Conservation (phyloP, 2,888 invertebrate species). For the Ecliptopera silaceata region DNA sequence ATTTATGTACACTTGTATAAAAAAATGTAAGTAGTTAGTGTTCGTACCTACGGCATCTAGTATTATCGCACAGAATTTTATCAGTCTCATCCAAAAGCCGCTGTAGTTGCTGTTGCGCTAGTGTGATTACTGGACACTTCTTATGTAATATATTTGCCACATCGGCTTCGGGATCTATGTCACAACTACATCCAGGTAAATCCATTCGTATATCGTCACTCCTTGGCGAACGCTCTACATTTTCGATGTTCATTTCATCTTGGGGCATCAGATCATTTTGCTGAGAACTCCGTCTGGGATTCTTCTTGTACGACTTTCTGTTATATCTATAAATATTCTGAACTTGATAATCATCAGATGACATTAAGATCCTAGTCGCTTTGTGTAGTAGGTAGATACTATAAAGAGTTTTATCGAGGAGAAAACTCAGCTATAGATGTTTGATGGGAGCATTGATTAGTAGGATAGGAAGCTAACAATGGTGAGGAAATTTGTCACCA, state of each 20-base stretch:
- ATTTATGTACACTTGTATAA: no score
- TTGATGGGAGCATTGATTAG: no score
- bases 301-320: slow-evolving; percentile 66
- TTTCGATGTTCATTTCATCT: slow-evolving; percentile 45
- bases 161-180: slow-evolving; percentile 60
- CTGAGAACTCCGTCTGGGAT: slow-evolving; percentile 43
- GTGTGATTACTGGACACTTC: slow-evolving; percentile 70
- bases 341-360: slow-evolving; percentile 63
- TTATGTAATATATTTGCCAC: slow-evolving; percentile 69
- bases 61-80: slow-evolving; percentile 59
- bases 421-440: no score
- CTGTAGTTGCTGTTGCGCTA: slow-evolving; percentile 69
- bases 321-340: slow-evolving; percentile 67
- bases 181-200: slow-evolving; percentile 58
- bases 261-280: slow-evolving; percentile 47
- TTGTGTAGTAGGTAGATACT: background rate
- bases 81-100: slow-evolving; percentile 68
- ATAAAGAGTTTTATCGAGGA: no score
- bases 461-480: no score
- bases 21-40: background rate
- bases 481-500: no score
- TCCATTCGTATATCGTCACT: slow-evolving; percentile 41
- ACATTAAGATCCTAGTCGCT: slow-evolving; percentile 32
- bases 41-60: slow-evolving; percentile 60
- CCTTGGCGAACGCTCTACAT: slow-evolving; percentile 48